phyloP scores from a whole-genome alignment of 2,113 vertebrate species.

The Ictidomys tridecemlineatus region DNA sequence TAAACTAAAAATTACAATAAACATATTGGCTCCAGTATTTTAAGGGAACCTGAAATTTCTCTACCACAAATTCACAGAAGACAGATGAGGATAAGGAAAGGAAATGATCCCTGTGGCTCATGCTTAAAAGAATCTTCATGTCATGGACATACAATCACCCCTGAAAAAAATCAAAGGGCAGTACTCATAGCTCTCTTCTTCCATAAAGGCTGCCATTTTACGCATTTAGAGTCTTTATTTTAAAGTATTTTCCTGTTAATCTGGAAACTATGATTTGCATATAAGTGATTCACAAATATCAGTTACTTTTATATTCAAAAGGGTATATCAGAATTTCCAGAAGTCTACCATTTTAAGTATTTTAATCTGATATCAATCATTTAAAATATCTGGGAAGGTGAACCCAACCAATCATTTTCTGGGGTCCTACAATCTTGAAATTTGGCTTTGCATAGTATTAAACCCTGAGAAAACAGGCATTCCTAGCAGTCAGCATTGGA shows the following conservation, averaged over 20 bases:
- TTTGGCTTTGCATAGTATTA: not conserved
- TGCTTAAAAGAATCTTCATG: not conserved
- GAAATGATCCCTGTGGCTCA: not conserved
- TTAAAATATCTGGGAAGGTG: not conserved
- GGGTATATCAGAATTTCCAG: not conserved
- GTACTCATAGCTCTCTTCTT: not conserved
- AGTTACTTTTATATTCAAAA: not conserved
- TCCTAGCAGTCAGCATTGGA: conserved; percentile 13
- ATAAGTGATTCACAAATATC: not conserved
- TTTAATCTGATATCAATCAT: not conserved
- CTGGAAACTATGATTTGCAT: not conserved
- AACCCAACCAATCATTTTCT: not conserved
- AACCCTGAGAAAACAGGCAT: not conserved
- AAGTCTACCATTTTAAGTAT: not conserved
- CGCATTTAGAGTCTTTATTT: not conserved
- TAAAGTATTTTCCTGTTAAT: conserved; percentile 1
- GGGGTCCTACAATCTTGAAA: not conserved
- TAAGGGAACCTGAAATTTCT: not conserved
- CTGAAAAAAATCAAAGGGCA: not conserved
- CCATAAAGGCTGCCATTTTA: not conserved
- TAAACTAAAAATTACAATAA: not conserved
- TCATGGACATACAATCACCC: not conserved
- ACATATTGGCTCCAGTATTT: not conserved
- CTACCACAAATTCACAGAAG: not conserved
- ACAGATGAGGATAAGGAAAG: not conserved